These are phyloP conservation scores for Chaitophorus viminalis DNA, from an alignment of 2,888 invertebrate species.

Conservation along the genomic window DNA sequence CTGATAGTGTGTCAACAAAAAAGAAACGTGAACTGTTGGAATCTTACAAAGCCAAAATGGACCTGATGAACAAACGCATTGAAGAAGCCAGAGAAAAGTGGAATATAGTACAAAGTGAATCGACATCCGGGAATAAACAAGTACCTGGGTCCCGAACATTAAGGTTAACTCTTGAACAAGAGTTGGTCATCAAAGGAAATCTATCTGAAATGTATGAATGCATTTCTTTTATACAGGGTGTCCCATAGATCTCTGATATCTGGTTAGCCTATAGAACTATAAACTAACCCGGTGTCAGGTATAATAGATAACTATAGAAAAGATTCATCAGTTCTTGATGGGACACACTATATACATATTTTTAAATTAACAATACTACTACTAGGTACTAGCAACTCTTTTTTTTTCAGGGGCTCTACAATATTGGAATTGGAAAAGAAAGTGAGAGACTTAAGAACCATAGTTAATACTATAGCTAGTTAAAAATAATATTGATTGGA, in stretches of 20 bases:
- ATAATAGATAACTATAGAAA: no score
- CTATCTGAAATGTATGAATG: slow-evolving; percentile 50
- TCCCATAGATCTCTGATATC: no score
- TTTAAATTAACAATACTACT: background rate
- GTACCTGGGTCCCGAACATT: background rate
- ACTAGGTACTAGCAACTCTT: background rate
- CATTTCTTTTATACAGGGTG: no score
- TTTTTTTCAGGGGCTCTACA: slow-evolving; percentile 46
- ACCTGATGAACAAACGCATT: slow-evolving; percentile 39
- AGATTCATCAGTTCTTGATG: no score
- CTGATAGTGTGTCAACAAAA: slow-evolving; percentile 45
- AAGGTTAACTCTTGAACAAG: slow-evolving; percentile 56
- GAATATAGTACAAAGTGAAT: slow-evolving; percentile 41
- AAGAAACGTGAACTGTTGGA: slow-evolving; percentile 49
- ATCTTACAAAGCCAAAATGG: slow-evolving; percentile 35
- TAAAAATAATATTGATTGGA: slow-evolving; percentile 15
- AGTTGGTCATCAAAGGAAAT: slow-evolving; percentile 57
- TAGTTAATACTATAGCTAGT: slow-evolving; percentile 29
- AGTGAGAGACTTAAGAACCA: slow-evolving; percentile 43
- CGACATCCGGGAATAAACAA: slow-evolving; percentile 8
- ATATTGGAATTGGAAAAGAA: slow-evolving; percentile 57
- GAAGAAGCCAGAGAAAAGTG: slow-evolving; percentile 55
- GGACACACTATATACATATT: slow-evolving; percentile 6
- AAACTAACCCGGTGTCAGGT: no score
- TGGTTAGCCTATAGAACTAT: no score